Percentiles rank a stretch among this genome's conserved stretches.
Evolutionary conservation across 2,797 vertebrate species (phyloP).

Genomic region (Saxicola maurus): DNA sequence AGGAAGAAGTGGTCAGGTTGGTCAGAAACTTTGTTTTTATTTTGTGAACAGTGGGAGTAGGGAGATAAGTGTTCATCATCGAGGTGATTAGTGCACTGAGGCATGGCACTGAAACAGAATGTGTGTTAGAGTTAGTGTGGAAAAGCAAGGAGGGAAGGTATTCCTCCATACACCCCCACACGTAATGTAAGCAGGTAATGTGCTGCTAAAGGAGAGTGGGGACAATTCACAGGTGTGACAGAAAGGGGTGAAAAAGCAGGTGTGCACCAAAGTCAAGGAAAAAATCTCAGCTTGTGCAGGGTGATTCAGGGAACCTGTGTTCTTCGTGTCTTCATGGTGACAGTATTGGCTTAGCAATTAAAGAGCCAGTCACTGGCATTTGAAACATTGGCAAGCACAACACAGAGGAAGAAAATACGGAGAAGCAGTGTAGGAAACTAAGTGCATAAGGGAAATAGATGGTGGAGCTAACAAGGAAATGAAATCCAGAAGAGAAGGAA

Average conservation of each 20-base stretch:
- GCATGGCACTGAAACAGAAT: not conserved
- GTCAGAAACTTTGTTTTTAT: not conserved
- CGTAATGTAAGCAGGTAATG: no score
- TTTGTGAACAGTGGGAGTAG: not conserved
- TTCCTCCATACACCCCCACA: not conserved
- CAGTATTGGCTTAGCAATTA: not conserved
- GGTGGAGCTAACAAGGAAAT: not conserved
- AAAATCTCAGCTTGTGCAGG: not conserved
- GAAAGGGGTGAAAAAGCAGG: not conserved
- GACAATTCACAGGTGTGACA: not conserved
- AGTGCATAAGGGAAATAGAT: not conserved
- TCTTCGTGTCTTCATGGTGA: not conserved
- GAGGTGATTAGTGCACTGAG: not conserved
- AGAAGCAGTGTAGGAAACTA: not conserved
- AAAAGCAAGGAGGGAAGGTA: not conserved
- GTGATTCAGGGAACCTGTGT: fast-evolving
- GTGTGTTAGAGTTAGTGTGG: not conserved
- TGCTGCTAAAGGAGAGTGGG: not conserved
- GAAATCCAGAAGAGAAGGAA: not conserved
- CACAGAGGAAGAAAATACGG: not conserved
- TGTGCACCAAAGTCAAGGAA: not conserved
- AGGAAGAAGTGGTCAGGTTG: not conserved
- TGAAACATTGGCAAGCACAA: not conserved
- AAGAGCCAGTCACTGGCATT: not conserved
- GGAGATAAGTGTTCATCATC: not conserved